phyloP scores from a whole-genome alignment of 2,797 vertebrate species.

The Enteromius paludinosus region DNA sequence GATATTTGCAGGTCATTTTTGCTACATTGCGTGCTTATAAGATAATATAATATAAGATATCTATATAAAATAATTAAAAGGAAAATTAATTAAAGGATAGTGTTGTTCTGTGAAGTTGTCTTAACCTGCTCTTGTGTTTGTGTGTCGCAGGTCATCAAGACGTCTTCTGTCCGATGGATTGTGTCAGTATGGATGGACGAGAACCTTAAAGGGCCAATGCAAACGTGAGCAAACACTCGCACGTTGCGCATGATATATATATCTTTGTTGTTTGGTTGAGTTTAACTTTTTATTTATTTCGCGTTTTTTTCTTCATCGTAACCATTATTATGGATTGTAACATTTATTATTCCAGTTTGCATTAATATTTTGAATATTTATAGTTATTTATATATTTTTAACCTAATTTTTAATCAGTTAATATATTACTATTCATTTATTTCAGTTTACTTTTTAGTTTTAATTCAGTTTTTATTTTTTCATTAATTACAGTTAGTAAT shows the following conservation, averaged over 20 bases:
- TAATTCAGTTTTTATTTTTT: no score
- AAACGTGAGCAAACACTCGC: constrained; percentile 14
- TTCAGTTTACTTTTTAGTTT: no score
- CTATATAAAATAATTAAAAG: background rate
- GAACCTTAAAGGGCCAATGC: background rate
- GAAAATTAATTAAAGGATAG: background rate
- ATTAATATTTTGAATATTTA: background rate
- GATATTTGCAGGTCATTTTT: background rate
- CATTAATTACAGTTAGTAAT: no score
- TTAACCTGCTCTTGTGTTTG: background rate
- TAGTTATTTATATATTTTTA: background rate
- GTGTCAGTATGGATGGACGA: constrained; percentile 84
- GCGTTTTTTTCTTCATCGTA: no score
- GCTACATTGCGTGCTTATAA: background rate
- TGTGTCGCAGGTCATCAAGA: constrained; percentile 76
- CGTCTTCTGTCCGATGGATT: constrained; percentile 77
- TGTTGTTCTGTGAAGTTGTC: background rate
- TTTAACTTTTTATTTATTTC: no score
- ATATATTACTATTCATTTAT: no score
- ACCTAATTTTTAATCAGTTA: background rate
- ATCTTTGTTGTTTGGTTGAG: no score
- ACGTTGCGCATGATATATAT: background rate
- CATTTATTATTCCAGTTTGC: background rate
- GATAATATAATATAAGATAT: no score
- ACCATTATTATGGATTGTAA: background rate